Conservation (phyloP, 1,140 invertebrate species). For the Stegodyphus mimosarum region DNA sequence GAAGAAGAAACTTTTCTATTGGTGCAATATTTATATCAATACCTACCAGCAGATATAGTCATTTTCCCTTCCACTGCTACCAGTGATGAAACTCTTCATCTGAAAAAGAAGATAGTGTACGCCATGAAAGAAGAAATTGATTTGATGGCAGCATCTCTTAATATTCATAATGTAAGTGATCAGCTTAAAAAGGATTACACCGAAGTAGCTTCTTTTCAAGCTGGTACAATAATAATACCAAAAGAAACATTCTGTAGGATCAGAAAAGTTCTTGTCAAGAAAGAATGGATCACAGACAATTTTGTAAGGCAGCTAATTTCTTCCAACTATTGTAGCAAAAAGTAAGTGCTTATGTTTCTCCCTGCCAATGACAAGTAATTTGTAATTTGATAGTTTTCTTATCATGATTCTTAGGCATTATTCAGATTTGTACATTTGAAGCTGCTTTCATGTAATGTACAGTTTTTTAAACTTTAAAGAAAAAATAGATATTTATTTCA, state of each 20-base stretch:
- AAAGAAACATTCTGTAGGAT: constrained; percentile 30
- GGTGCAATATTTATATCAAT: constrained; percentile 6
- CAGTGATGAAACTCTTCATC: background rate
- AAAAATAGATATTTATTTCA: no score
- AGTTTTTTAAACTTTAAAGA: no score
- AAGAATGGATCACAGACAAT: no score
- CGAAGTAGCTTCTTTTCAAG: background rate
- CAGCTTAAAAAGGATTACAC: background rate
- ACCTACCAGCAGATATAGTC: constrained; percentile 13
- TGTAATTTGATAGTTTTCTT: no score
- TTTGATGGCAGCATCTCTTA: constrained; percentile 12
- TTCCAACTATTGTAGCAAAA: no score
- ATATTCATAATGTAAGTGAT: constrained; percentile 18
- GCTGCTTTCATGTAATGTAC: no score
- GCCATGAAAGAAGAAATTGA: constrained; percentile 43
- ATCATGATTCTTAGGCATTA: no score
- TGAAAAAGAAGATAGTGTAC: background rate
- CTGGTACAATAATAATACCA: constrained; percentile 11
- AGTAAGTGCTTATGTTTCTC: no score
- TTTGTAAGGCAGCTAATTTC: no score
- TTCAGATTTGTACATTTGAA: no score
- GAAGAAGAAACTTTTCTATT: constrained; percentile 6
- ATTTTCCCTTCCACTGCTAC: background rate
- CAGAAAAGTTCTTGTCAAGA: no score
- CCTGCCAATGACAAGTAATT: no score